Base-by-base conservation (phyloP, 1,140 invertebrate genomes). In the Epicauta chinensis region DNA sequence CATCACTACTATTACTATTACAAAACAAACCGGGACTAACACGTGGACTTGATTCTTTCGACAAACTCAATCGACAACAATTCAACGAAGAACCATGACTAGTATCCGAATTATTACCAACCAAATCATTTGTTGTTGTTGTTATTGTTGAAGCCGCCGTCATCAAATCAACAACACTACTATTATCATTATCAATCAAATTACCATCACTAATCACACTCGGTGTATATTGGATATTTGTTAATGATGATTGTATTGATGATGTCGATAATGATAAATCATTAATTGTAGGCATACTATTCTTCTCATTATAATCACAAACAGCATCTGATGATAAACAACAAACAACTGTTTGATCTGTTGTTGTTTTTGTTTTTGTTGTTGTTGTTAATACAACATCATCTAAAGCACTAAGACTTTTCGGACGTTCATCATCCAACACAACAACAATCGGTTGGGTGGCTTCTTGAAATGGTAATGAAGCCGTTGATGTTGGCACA, bases 391-490 rank as follows among this genome's bases (percentile, higher is more conserved):
- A 9, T n/a, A 43, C 36, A 2, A 59, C 16, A 34, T 65, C 61
- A 38, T 69, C 66, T 15, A 68, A 51, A 9, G 63, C 66, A 49
- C 66, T 67, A 10, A 68, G 30, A 40, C 68, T 70, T 44, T 66
- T 68, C n/a, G 66, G 66, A 14, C 66, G 39, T 15, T 61, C 55
- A 12, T 56, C 50, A 2, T 47, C 47, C 10, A n/a, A n/a, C n/a
- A n/a, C n/a, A n/a, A n/a, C n/a, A n/a, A 38, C 36, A 2, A 55
- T 51, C 6, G 76, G 75, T 66, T 78, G 75, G 55, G 68, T 74
- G 2, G 78, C 77, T 53, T 76, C 71, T 53, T 78, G 76, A 1
- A 73, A 71, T 10, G 78, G 77, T 36, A 79, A 55, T 37, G 71
- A 72, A 0, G 77, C 76, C 13, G 77, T 75, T 7, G 59, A 64